Evolutionary conservation across 2,797 vertebrate species (phyloP), one percentile per base, ranked within the genome.

Genomic region (Numenius phaeopus): DNA sequence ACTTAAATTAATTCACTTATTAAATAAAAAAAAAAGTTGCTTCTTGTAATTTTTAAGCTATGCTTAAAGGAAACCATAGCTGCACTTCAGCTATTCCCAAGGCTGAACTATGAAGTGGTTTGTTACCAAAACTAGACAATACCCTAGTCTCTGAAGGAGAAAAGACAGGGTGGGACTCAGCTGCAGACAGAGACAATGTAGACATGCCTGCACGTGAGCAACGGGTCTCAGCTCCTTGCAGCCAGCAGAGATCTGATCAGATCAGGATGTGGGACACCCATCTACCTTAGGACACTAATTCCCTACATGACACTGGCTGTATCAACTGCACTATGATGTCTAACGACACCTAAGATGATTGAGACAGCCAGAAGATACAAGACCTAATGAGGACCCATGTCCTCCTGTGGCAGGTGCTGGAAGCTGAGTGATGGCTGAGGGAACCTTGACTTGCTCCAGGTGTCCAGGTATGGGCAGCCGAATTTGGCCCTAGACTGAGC

Each of bases 191-290:
- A 93, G 58, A 79, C 58, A n/a, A 29, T 22, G 46, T 4, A n/a
- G 62, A 85, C 5, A 1, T 90, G 55, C 55, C 72, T 7, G 49
- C 0, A 2, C 0, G 0, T 5, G 39, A 80, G 24, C 0, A 2
- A 73, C 24, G 8, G 15, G 18, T 64, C 34, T 72, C 1, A 0
- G 58, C 30, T 71, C 40, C 59, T 21, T 67, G 19, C 27, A 37
- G 26, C 8, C 5, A 0, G 5, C 4, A 15, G 26, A 64, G 13
- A 7, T 40, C 2, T 3, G 46, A 50, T 12, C 39, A 73, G 64
- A 62, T 21, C 42, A 32, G 14, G 57, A 9, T 1, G 4, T 3
- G 17, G 88, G 29, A 86, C 22, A 8, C 0, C 3, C 6, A 9
- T 26, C 40, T 16, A 23, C 50, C 24, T 58, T 10, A 4, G 32